phyloP scores from a whole-genome alignment of 2,113 vertebrate genomes.

The Columba livia region DNA sequence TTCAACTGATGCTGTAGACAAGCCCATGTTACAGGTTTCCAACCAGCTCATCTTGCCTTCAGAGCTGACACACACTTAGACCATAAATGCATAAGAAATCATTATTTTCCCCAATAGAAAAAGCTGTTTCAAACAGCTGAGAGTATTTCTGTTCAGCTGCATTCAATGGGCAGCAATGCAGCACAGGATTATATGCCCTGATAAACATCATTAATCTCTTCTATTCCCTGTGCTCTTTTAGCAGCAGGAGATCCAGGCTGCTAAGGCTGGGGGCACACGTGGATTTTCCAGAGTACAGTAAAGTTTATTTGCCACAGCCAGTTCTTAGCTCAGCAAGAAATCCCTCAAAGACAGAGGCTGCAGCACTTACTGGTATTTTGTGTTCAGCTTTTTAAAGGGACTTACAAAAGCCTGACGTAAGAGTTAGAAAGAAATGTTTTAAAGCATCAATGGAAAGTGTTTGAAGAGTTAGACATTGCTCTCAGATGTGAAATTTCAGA shows the following conservation, averaged over 20 bases:
- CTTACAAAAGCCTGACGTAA: not conserved
- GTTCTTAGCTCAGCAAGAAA: not conserved
- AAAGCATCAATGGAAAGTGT: not conserved
- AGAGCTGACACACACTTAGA: not conserved
- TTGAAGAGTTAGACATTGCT: not conserved
- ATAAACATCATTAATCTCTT: not conserved
- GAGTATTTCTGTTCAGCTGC: not conserved
- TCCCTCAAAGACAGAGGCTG: not conserved
- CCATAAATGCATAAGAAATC: not conserved
- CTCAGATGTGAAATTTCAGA: not conserved
- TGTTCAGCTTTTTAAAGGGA: not conserved
- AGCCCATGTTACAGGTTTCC: not conserved
- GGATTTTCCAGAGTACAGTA: not conserved
- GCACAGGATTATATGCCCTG: not conserved
- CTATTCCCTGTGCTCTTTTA: not conserved
- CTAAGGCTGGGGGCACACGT: not conserved
- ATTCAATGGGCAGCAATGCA: not conserved
- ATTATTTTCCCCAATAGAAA: not conserved
- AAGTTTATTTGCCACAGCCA: not conserved
- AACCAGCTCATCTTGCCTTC: not conserved
- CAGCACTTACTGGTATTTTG: not conserved
- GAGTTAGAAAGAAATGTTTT: not conserved
- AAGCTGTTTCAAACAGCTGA: not conserved
- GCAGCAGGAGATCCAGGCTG: not conserved
- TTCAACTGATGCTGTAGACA: accelerated